phyloP scores from a whole-genome alignment of 2,797 vertebrate genomes.

The Glossophaga mutica region DNA sequence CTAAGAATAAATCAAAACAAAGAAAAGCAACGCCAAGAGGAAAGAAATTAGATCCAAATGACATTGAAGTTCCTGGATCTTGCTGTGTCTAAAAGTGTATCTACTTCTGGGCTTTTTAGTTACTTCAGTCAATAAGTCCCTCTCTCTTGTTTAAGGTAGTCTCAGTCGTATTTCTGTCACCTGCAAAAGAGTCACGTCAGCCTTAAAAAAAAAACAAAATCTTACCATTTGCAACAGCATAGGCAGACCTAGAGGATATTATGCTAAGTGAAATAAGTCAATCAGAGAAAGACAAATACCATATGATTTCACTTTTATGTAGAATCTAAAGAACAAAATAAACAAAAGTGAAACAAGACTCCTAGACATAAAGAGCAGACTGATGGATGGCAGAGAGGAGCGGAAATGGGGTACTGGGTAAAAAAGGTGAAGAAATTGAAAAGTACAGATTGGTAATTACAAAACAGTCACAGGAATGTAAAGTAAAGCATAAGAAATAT shows the following conservation, averaged over 20 bases:
- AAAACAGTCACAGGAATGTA: not conserved
- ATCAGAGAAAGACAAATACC: not conserved
- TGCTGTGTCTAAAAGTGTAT: slow-evolving; percentile 9
- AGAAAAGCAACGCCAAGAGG: not conserved
- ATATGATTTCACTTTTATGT: not conserved
- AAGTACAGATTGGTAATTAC: not conserved
- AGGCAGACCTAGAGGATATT: not conserved
- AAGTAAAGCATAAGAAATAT: not conserved
- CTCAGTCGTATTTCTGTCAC: slow-evolving; percentile 1
- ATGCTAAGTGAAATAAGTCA: not conserved
- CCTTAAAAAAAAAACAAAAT: not conserved
- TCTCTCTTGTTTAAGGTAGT: not conserved
- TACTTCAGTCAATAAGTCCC: not conserved
- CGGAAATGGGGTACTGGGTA: not conserved
- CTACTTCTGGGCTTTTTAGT: not conserved
- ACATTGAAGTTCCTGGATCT: slow-evolving; percentile 20
- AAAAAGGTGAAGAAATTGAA: not conserved
- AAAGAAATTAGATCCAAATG: not conserved
- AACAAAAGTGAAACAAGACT: not conserved
- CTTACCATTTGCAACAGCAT: not conserved
- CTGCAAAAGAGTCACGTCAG: not conserved
- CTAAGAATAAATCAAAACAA: slow-evolving; percentile 37
- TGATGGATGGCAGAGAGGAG: not conserved
- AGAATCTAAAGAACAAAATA: not conserved
- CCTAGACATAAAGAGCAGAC: not conserved